phyloP scores from a whole-genome alignment of 1,140 invertebrate genomes.

The Calosoma granatense region DNA sequence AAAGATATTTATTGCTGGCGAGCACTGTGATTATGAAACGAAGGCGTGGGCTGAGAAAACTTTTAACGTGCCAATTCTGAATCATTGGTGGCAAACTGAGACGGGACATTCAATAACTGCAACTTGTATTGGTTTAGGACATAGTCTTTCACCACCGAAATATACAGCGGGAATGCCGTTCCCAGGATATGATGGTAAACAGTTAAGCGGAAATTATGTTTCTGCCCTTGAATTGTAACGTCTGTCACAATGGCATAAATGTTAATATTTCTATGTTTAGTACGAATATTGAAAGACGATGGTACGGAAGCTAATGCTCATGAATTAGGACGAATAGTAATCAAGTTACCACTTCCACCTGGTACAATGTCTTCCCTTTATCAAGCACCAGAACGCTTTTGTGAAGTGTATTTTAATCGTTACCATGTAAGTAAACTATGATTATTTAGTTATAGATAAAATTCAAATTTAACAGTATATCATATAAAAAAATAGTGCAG shows the following conservation, averaged over 20 bases:
- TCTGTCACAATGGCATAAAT: too few relatives aligned
- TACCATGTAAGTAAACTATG: constrained; percentile 56
- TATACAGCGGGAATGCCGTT: constrained; percentile 63
- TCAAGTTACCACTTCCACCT: constrained; percentile 80
- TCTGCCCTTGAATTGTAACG: too few relatives aligned
- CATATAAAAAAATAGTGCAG: too few relatives aligned
- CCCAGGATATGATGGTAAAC: constrained; percentile 74
- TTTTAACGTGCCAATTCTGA: constrained; percentile 76
- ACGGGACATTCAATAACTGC: constrained; percentile 83
- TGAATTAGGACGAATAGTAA: constrained; percentile 74
- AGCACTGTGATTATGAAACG: constrained; percentile 88
- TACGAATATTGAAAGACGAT: constrained; percentile 61
- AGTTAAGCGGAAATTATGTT: background rate
- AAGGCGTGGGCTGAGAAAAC: constrained; percentile 73
- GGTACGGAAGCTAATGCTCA: constrained; percentile 49
- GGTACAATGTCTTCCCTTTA: constrained; percentile 77
- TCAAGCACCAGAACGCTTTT: constrained; percentile 69
- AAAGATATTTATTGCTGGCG: constrained; percentile 80
- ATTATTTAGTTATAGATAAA: background rate
- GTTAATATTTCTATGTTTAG: constrained; percentile 37
- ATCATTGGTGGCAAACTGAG: constrained; percentile 97
- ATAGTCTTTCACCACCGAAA: constrained; percentile 49
- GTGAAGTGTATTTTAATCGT: constrained; percentile 67
- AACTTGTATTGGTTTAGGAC: constrained; percentile 65
- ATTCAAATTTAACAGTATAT: too few relatives aligned